These are phyloP conservation scores for Rhinogobio ventralis DNA, from an alignment of 2,797 vertebrate species.

Conservation along the genomic window DNA sequence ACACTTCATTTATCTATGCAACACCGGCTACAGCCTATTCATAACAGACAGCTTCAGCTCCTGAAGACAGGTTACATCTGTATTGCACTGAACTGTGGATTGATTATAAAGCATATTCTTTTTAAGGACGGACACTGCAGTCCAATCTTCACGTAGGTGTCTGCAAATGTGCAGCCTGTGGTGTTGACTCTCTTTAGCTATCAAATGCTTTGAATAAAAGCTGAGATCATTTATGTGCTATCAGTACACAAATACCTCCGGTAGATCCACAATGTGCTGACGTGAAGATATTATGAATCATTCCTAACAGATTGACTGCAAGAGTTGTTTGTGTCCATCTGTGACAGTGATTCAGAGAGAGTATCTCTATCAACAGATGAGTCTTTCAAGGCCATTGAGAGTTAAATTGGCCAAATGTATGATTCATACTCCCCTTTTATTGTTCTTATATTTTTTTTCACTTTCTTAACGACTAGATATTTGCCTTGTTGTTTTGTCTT, in stretches of 20 bases:
- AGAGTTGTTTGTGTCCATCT: not conserved
- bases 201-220: not conserved
- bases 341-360: constrained; percentile 10
- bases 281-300: not conserved
- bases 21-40: not conserved
- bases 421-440: not conserved
- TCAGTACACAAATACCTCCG: not conserved
- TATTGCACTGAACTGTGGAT: not conserved
- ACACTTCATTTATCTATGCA: not conserved
- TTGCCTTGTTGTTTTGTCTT: not conserved
- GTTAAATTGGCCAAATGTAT: constrained; percentile 2
- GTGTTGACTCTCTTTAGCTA: not conserved
- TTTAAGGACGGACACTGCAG: not conserved
- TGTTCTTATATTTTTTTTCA: not conserved
- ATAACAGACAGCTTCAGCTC: not conserved
- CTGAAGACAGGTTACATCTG: not conserved
- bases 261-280: not conserved
- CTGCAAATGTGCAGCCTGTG: constrained; percentile 17
- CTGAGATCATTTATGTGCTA: not conserved
- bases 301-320: not conserved
- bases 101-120: not conserved
- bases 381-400: constrained; percentile 12
- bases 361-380: not conserved
- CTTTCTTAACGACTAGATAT: not conserved
- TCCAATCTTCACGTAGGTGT: not conserved